These are phyloP conservation scores for Nowickia ferox DNA, from an alignment of 2,888 invertebrate genomes.

Conservation along the genomic window DNA sequence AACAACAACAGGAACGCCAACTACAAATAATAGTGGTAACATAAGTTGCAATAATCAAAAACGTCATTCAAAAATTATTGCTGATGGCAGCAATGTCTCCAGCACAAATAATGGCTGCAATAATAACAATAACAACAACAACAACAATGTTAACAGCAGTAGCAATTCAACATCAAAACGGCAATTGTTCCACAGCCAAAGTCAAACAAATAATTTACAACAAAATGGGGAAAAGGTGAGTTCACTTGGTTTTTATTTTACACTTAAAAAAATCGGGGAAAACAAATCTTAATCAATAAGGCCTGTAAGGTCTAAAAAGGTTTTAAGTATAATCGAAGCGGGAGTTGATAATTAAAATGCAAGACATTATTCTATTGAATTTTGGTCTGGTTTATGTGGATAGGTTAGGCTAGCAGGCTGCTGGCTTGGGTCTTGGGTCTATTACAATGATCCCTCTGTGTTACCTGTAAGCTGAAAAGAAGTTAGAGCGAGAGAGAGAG, in stretches of 20 bases:
- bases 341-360: too few species aligned
- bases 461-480: too few species aligned
- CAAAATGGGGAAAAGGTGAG: constrained; percentile 79
- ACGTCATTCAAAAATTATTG: constrained; percentile 73
- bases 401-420: too few species aligned
- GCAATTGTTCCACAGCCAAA: constrained; percentile 82
- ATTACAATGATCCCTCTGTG: too few species aligned
- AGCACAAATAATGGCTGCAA: constrained; percentile 56
- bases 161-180: constrained; percentile 76
- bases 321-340: too few species aligned
- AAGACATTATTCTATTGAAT: too few species aligned
- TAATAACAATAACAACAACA: constrained; percentile 47
- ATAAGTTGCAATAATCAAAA: constrained; percentile 69
- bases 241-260: not conserved
- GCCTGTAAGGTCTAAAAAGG: not conserved
- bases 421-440: too few species aligned
- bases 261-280: not conserved
- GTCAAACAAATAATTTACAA: constrained; percentile 78
- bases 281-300: not conserved
- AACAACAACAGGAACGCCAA: constrained; percentile 67
- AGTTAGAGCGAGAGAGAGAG: too few species aligned
- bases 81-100: constrained; percentile 77
- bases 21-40: constrained; percentile 65
- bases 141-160: constrained; percentile 43
- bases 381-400: too few species aligned